Base-by-base conservation (phyloP, 2,797 vertebrate genomes). In the Sebastes kiyomatsui region DNA sequence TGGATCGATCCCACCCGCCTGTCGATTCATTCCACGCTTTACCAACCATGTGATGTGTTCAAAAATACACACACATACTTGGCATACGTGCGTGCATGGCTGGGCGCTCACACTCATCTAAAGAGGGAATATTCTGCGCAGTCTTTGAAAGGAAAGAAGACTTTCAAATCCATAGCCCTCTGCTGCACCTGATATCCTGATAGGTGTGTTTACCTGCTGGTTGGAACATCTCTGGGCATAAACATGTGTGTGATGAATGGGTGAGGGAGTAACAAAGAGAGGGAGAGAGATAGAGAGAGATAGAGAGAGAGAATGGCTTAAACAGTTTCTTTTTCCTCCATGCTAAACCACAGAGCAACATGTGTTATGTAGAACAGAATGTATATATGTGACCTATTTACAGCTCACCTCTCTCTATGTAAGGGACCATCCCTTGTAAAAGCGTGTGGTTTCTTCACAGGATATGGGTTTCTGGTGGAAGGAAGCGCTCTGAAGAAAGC, bases 31-130 rank as follows among this genome's bases (percentile, higher is more conserved):
- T 89, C 90, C 90, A 94, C 11, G 94, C 95, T 96, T 95, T 95
- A 90, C 91, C 93, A 89, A 95, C 95, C 95, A 87, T 94, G 92
- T 95, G 93, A 96, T 95, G 90, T 85, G 90, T 79, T 94, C 60
- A 82, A 60, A 90, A 78, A 84, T 73, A 77, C 74, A 83, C 72
- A 79, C 85, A 80, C 82, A 86, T 55, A 74, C 68, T 58, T 55
- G 72, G 79, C 64, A 84, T 69, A 32, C 3, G 13, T 70, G 78
- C 68, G 67, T 82, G 84, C 81, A 86, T 75, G 73, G 70, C 56
- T 85, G 56, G 67, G 72, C 27, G 6, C 65, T 79, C 68, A 60
- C 72, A 64, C 27, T 64, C 9, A 16, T 75, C 30, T 81, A 61
- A 69, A 75, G 30, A 74, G 67, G 30, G 55, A 72, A 49, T 58